These are phyloP conservation scores for Cheirogaleus medius DNA, from an alignment of 2,113 vertebrate species.

Conservation along the genomic window DNA sequence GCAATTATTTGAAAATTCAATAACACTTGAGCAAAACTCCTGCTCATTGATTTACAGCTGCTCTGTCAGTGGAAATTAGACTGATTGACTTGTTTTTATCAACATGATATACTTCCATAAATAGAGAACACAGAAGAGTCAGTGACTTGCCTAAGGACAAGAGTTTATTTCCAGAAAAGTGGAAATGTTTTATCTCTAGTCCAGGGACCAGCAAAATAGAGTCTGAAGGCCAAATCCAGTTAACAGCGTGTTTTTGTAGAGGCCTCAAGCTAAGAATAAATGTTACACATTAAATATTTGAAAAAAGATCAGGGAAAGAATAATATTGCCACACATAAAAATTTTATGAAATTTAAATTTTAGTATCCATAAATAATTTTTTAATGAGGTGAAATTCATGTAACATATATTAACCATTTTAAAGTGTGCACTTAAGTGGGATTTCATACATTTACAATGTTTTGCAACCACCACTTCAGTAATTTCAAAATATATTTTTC, in stretches of 20 bases:
- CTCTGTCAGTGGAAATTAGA: neutral
- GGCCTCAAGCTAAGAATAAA: neutral
- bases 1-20: neutral
- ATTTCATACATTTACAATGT: neutral
- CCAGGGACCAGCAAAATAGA: neutral
- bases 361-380: neutral
- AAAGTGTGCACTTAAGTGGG: neutral
- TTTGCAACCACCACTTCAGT: neutral
- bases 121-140: neutral
- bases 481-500: neutral
- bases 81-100: neutral
- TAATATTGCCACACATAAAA: neutral
- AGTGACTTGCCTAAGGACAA: neutral
- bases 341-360: neutral
- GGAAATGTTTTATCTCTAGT: neutral
- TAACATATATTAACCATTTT: neutral
- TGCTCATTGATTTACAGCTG: neutral
- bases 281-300: neutral
- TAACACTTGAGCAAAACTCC: neutral
- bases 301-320: neutral
- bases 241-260: neutral
- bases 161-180: neutral
- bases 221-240: fast-evolving
- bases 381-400: neutral
- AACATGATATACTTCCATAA: neutral